Evolutionary conservation across 2,888 invertebrate species (phyloP).

Genomic region (Mylabris sibirica): DNA sequence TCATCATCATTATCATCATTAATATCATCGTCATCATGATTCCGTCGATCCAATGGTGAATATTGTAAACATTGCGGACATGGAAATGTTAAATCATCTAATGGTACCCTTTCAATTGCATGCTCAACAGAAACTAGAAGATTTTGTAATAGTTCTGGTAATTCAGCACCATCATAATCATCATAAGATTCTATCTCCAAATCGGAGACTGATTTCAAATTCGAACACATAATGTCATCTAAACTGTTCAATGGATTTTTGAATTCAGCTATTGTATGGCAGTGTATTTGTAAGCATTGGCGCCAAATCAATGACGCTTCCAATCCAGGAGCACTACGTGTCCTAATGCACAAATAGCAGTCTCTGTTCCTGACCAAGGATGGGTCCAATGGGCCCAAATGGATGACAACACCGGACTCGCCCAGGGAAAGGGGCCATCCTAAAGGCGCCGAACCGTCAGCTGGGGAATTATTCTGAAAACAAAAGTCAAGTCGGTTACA

Average conservation of each 20-base stretch:
- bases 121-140: constrained; percentile 74
- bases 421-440: constrained; percentile 75
- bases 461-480: constrained; percentile 66
- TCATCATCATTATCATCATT: constrained; percentile 18
- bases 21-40: constrained; percentile 42
- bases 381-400: constrained; percentile 70
- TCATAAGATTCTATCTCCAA: constrained; percentile 54
- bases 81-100: constrained; percentile 72
- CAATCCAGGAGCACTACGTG: constrained; percentile 49
- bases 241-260: constrained; percentile 48
- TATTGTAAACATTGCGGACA: constrained; percentile 63
- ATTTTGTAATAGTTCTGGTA: constrained; percentile 71
- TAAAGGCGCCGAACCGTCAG: constrained; percentile 60
- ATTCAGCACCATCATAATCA: constrained; percentile 62
- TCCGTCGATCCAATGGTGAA: constrained; percentile 57
- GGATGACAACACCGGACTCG: constrained; percentile 68
- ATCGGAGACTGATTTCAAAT: constrained; percentile 53
- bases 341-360: constrained; percentile 70
- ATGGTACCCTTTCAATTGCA: constrained; percentile 69
- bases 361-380: constrained; percentile 66
- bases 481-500: not conserved
- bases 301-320: constrained; percentile 57
- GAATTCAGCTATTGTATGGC: constrained; percentile 56
- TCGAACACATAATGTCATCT: constrained; percentile 58
- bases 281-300: constrained; percentile 50